These are phyloP conservation scores for Aporophyla lueneburgensis DNA, from an alignment of 2,888 invertebrate species.

Conservation along the genomic window DNA sequence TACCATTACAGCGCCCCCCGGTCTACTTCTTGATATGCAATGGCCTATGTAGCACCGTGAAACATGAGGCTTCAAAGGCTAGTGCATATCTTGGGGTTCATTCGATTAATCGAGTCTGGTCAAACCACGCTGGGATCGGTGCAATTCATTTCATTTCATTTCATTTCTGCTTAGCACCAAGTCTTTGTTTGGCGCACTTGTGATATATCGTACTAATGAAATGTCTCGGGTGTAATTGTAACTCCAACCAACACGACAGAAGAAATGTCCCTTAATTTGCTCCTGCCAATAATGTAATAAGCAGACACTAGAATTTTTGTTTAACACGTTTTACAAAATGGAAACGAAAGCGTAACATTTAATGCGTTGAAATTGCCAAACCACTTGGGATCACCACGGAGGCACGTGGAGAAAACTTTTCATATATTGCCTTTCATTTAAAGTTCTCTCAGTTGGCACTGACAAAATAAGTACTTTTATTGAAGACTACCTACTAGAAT, in stretches of 20 bases:
- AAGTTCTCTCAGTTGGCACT: background rate
- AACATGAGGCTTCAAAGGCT: too few species aligned
- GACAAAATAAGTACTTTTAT: background rate
- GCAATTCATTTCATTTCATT: too few species aligned
- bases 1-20: too few species aligned
- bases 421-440: background rate
- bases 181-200: too few species aligned
- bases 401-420: background rate
- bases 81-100: too few species aligned
- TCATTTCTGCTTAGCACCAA: too few species aligned
- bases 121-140: too few species aligned
- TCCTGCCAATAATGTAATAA: background rate
- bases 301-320: background rate
- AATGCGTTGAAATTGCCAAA: background rate
- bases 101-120: too few species aligned
- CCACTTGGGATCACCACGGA: background rate
- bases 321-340: background rate
- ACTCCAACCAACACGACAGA: background rate
- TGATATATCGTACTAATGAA: too few species aligned
- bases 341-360: background rate
- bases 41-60: too few species aligned
- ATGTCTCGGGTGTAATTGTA: too few species aligned
- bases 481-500: background rate
- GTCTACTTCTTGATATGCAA: too few species aligned
- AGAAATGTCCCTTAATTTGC: background rate